Evolutionary conservation across 1,140 invertebrate genomes (phyloP).

Genomic region (Vanessa tameamea): DNA sequence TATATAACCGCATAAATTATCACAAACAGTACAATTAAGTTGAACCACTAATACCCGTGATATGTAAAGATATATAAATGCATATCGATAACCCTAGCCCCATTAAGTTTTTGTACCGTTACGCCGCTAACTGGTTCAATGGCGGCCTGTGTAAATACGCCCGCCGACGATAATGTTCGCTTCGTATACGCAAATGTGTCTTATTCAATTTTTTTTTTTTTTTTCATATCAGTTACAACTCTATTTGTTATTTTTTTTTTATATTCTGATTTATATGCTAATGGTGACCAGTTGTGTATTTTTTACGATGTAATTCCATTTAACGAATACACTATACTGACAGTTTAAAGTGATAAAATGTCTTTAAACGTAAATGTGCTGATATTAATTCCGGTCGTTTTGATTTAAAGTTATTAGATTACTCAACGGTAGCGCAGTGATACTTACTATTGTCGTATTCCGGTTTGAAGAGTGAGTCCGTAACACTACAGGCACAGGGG

Average conservation of each 20-base stretch:
- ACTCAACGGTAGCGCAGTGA: no score
- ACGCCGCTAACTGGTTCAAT: slow-evolving; percentile 32
- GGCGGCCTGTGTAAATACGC: slow-evolving; percentile 21
- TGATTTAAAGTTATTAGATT: no score
- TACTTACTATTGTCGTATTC: no score
- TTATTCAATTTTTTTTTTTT: neutral
- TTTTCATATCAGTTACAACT: neutral
- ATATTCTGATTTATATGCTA: neutral
- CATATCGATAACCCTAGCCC: slow-evolving; percentile 26
- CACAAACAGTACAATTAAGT: no score
- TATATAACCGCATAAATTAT: no score
- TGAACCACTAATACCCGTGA: neutral
- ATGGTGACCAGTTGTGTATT: neutral
- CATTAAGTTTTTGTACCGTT: slow-evolving; percentile 35
- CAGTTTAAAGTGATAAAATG: no score
- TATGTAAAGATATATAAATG: slow-evolving; percentile 17
- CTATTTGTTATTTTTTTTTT: neutral
- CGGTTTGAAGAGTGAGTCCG: no score
- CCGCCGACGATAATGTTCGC: slow-evolving; percentile 9
- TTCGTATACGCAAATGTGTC: slow-evolving; percentile 5
- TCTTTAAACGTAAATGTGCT: no score
- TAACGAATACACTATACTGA: no score
- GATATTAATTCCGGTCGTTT: no score
- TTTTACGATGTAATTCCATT: neutral
- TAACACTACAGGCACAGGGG: no score